Evolutionary conservation across 2,797 vertebrate species (phyloP).

Genomic region (Chaenodraco wilsoni): DNA sequence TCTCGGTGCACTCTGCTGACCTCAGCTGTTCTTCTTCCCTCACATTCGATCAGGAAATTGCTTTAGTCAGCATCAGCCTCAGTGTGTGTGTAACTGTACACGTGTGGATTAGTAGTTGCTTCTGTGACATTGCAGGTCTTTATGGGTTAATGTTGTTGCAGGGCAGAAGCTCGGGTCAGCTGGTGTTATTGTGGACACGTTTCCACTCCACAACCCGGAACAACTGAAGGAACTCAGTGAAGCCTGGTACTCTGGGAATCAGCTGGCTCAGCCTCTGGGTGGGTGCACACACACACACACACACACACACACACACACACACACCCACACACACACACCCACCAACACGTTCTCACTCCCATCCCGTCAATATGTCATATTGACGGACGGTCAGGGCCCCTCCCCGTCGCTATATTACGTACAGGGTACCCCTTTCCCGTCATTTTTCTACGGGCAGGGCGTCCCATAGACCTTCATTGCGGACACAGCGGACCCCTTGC

Average conservation of each 20-base stretch:
- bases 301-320: conserved; percentile 4
- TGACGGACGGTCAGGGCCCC: too few species aligned
- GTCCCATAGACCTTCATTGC: too few species aligned
- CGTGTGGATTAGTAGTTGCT: background rate
- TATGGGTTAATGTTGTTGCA: conserved; percentile 56
- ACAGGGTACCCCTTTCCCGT: too few species aligned
- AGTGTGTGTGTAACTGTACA: background rate
- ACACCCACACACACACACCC: background rate
- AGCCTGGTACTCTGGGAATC: conserved; percentile 83
- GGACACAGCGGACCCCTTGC: too few species aligned
- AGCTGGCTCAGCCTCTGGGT: conserved; percentile 85
- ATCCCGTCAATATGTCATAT: too few species aligned
- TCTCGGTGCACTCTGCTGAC: conserved; percentile 16
- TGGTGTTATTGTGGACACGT: conserved; percentile 75
- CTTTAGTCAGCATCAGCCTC: conserved; percentile 28
- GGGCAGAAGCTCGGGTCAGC: conserved; percentile 82
- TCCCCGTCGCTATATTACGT: too few species aligned
- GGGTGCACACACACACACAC: conserved; percentile 28
- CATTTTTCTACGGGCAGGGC: too few species aligned
- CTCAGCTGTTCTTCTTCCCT: conserved; percentile 34
- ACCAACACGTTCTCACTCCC: too few species aligned
- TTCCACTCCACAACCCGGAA: conserved; percentile 78
- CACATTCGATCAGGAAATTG: conserved; percentile 17
- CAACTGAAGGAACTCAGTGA: conserved; percentile 73
- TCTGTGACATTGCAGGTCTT: background rate